Conservation (phyloP, 2,888 invertebrate species). For the Stegophylla sp. region DNA sequence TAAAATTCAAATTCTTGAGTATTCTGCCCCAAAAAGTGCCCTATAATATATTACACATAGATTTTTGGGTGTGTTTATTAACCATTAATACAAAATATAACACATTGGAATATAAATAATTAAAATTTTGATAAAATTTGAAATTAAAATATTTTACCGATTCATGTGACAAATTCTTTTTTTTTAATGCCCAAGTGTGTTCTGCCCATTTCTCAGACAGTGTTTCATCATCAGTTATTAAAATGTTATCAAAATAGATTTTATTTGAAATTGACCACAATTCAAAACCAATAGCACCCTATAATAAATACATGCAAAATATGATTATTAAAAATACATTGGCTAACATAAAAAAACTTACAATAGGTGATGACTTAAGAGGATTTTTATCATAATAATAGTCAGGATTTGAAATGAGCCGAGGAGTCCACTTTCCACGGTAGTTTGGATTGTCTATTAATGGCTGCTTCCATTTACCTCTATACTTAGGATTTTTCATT, state of each 20-base stretch:
- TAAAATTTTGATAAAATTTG: not conserved
- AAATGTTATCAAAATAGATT: constrained; percentile 93
- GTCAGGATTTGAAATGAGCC: constrained; percentile 90
- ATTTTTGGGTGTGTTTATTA: constrained; percentile 31
- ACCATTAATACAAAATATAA: not conserved
- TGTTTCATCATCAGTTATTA: constrained; percentile 82
- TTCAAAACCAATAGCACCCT: constrained; percentile 94
- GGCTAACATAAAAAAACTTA: constrained; percentile 71
- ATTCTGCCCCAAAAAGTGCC: constrained; percentile 77
- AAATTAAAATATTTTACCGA: constrained; percentile 69
- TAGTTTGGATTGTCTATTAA: constrained; percentile 92
- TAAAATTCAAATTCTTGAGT: constrained; percentile 78
- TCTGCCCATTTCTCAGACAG: constrained; percentile 82
- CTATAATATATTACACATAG: constrained; percentile 64
- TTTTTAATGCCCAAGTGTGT: constrained; percentile 84
- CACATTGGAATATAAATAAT: not conserved
- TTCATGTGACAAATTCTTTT: constrained; percentile 79
- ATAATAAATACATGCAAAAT: constrained; percentile 62
- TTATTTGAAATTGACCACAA: constrained; percentile 97
- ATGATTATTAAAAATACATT: constrained; percentile 50
- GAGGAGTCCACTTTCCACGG: constrained; percentile 92
- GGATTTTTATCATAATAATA: constrained; percentile 87
- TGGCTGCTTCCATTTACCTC: constrained; percentile 91
- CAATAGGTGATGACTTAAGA: constrained; percentile 88
- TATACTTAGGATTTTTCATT: constrained; percentile 88